phyloP scores from a whole-genome alignment of 1,140 invertebrate species.

The Drosophila lini region DNA sequence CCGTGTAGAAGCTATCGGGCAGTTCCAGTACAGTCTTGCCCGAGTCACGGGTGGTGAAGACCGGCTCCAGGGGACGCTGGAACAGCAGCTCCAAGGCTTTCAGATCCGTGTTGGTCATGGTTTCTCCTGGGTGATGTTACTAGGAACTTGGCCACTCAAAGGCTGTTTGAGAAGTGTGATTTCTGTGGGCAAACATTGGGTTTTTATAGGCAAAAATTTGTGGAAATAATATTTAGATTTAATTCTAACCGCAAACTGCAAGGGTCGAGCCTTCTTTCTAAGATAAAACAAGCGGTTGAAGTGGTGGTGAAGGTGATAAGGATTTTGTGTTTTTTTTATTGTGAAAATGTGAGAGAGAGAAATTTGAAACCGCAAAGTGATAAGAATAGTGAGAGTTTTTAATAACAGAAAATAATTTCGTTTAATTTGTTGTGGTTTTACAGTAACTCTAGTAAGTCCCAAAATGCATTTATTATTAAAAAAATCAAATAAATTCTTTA shows the following conservation, averaged over 20 bases:
- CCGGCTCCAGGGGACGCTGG: slow-evolving; percentile 87
- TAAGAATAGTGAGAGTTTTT: neutral
- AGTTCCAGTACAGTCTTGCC: slow-evolving; percentile 87
- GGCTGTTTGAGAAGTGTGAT: slow-evolving; percentile 15
- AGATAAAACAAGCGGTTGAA: neutral
- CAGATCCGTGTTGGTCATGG: slow-evolving; percentile 62
- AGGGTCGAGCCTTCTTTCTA: neutral
- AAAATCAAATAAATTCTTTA: neutral
- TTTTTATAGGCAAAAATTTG: slow-evolving; percentile 13
- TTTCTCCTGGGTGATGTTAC: neutral
- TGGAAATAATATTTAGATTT: neutral
- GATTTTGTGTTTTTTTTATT: too few species aligned
- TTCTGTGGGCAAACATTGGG: neutral
- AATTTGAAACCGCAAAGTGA: slow-evolving; percentile 3
- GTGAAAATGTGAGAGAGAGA: slow-evolving; percentile 1
- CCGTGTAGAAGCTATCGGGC: slow-evolving; percentile 85
- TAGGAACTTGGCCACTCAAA: neutral
- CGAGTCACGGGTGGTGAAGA: slow-evolving; percentile 87
- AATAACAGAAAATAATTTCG: neutral
- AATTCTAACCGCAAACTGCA: slow-evolving; percentile 17
- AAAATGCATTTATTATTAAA: neutral
- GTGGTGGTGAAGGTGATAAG: neutral
- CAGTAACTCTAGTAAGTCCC: fast-evolving
- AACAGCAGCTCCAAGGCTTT: slow-evolving; percentile 86
- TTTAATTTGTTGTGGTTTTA: neutral